Conservation (phyloP, 2,113 vertebrate species). For the Rhynchomys soricoides region DNA sequence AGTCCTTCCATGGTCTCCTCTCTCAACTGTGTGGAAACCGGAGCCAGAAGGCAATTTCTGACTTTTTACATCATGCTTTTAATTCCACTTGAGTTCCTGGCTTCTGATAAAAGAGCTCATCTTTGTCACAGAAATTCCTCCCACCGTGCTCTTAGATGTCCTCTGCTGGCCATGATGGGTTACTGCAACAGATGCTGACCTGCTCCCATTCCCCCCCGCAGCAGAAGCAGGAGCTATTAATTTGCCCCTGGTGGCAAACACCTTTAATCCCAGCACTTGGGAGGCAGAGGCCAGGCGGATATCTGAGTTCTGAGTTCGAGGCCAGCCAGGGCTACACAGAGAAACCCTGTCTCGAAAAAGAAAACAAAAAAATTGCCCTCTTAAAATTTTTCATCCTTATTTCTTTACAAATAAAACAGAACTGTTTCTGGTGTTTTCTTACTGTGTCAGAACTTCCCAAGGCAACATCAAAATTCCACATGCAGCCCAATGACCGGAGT, state of each 20-base stretch:
- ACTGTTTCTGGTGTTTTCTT: not conserved
- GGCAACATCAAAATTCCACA: not conserved
- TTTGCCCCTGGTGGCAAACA: too few species aligned
- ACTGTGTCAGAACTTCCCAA: not conserved
- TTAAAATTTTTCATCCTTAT: not conserved
- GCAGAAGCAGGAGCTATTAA: not conserved
- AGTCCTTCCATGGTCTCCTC: not conserved
- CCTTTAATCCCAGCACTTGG: too few species aligned
- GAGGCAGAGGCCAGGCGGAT: too few species aligned
- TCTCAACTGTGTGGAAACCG: not conserved
- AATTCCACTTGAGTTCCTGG: not conserved
- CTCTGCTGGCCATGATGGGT: not conserved
- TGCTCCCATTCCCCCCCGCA: accelerated
- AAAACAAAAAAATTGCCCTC: too few species aligned
- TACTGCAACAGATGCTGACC: not conserved
- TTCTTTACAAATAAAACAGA: not conserved
- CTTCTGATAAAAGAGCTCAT: not conserved
- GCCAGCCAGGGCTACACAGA: too few species aligned
- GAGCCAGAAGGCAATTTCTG: not conserved
- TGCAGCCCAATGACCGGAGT: not conserved
- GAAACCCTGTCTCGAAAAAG: too few species aligned
- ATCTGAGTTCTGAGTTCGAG: too few species aligned
- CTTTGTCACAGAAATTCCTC: not conserved
- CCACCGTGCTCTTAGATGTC: not conserved
- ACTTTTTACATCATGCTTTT: not conserved